Base-by-base conservation (phyloP, 2,888 invertebrate species). In the Ophion costatus region DNA sequence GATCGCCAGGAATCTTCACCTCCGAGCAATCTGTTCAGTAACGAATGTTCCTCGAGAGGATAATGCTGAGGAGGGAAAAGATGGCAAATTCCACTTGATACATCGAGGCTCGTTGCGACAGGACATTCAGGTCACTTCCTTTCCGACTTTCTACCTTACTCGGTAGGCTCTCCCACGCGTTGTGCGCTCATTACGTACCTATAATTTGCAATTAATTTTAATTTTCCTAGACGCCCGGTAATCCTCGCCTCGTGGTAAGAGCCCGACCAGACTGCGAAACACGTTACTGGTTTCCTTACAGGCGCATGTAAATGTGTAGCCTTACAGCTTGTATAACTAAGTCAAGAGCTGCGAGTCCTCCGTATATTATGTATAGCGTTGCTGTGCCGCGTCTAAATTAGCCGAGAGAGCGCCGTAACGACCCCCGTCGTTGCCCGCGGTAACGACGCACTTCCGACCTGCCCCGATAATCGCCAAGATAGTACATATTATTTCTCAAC, bases 161-260 rank as follows among this genome's bases (percentile, higher is more conserved):
- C 24, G 51, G 22, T 51, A 70, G 74, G 83, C 84, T 86, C 85
- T 88, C 88, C 83, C 88, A 86, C 88, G 87, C 86, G 79, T 85
- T 87, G 69, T 77, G 69, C 82, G 57, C 61, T 84, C 87, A 88
- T 88, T 88, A 88, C 86, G 75, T 79, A 67, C 86, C 86, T 83
- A 86, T 88, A 87, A 88, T 88, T 88, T 79, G 87, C 85, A 88
- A 88, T 88, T 88, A 88, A 88, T 87, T 88, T 82, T 88, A 81
- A 88, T 88, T 88, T 82, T 71, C 75, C 66, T 29, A 67, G 63
- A 75, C 76, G 9, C 7, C 73, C 83, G 82, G 71, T 75, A 76
- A 79, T 83, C 61, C 75, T 74, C 70, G 83, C 76, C n/a, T n/a
- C 80, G 64, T 77, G 66, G 71, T 83, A 76, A 79, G 83, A 75